Base-by-base conservation (phyloP, 2,797 vertebrate genomes). In the Pogonophryne albipinna region DNA sequence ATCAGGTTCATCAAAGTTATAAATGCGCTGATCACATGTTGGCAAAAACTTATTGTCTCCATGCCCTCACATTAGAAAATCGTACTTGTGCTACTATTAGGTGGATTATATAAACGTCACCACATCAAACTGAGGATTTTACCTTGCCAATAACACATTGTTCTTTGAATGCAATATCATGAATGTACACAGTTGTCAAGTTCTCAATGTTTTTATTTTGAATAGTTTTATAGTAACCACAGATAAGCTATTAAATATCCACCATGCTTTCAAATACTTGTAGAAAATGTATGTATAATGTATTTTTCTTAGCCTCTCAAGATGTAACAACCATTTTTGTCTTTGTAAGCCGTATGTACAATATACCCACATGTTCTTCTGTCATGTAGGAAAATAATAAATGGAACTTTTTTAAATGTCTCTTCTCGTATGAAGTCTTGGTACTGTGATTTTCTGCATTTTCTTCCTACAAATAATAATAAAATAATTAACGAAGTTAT, bases 11-110 rank as follows among this genome's bases (percentile, higher is more conserved):
- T 88, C 23, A 85, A 74, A 85, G 76, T 91, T 16, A 90, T 94
- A 34, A 86, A 86, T 42, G 66, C 82, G 23, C 72, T 95, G 38
- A 85, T 90, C 17, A 88, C 83, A 23, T 95, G 95, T 80, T 95
- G 94, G 95, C 90, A 95, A 76, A 95, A 94, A 84, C 89, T 95
- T 79, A 93, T 84, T 45, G 66, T 92, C 53, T 83, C 74, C 27
- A 11, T 78, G 55, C 23, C 73, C 12, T 78, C 47, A 66, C 82
- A 85, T 34, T 87, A 87, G 74, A 20, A 74, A 23, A 71, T 15
- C 17, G 10, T 31, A 59, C 31, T 31, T 63, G 55, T 56, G 49
- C 19, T 61, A 53, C 15, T 63, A 14, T 62, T 27, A 42, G 46
- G 15, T 63, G 52, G 58, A 65, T 80, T 74, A 46, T 55, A 69